Evolutionary conservation across 2,888 invertebrate species (phyloP).

Genomic region (Drosophila stalkeri): DNA sequence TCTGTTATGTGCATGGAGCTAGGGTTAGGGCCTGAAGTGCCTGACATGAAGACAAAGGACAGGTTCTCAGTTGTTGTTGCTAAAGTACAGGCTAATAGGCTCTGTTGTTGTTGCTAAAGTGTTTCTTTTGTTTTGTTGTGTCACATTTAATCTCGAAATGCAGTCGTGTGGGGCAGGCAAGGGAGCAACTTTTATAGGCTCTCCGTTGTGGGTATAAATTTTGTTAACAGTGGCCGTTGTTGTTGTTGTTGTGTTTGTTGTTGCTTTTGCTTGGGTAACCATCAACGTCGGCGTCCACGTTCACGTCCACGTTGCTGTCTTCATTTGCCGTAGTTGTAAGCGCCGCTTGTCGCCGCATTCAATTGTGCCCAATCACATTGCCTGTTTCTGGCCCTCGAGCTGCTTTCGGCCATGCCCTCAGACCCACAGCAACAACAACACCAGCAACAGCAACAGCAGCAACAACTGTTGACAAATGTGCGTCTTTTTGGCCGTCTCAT

Average conservation of each 20-base stretch:
- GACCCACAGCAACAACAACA: slow-evolving; percentile 6
- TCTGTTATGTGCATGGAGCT: slow-evolving; percentile 3
- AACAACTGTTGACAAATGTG: slow-evolving; percentile 71
- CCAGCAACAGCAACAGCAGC: slow-evolving; percentile 4
- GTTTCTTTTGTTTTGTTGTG: slow-evolving; percentile 55
- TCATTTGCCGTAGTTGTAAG: slow-evolving; percentile 57
- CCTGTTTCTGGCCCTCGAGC: slow-evolving; percentile 19
- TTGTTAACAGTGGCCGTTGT: slow-evolving; percentile 51
- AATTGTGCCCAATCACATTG: slow-evolving; percentile 58
- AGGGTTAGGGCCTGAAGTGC: slow-evolving; percentile 8
- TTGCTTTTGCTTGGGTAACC: slow-evolving; percentile 48
- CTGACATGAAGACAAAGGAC: slow-evolving; percentile 42
- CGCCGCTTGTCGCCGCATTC: slow-evolving; percentile 58
- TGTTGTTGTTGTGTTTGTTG: slow-evolving; percentile 42
- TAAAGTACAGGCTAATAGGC: slow-evolving; percentile 21
- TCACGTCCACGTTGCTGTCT: slow-evolving; percentile 51
- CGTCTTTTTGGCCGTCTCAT: slow-evolving; percentile 69
- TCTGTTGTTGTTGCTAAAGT: slow-evolving; percentile 20
- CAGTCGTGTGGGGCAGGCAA: slow-evolving; percentile 51
- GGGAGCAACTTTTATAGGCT: slow-evolving; percentile 44
- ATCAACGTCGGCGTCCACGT: slow-evolving; percentile 43
- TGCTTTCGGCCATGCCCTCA: slow-evolving; percentile 55
- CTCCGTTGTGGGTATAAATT: slow-evolving; percentile 53
- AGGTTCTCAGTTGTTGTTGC: slow-evolving; percentile 22
- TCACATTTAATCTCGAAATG: slow-evolving; percentile 49